Evolutionary conservation across 1,140 invertebrate species (phyloP).

Genomic region (Zaprionus vittiger): DNA sequence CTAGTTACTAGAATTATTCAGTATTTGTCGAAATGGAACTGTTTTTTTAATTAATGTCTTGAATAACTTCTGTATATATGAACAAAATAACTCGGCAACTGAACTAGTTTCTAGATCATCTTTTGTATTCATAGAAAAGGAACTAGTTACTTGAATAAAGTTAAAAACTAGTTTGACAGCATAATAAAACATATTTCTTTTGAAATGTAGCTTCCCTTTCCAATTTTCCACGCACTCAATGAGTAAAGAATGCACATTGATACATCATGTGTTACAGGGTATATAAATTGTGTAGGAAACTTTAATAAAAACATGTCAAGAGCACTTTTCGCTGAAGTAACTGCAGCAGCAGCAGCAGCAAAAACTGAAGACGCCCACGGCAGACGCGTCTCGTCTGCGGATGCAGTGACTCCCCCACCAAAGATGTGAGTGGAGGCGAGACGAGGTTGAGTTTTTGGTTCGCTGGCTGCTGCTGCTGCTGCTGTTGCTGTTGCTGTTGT

Average conservation of each 20-base stretch:
- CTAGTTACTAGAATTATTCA: no score
- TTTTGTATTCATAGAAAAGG: no score
- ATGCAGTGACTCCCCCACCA: conserved; percentile 7
- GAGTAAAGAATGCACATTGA: neutral
- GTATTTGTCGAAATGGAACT: no score
- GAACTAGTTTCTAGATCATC: no score
- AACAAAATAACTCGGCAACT: no score
- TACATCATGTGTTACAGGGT: neutral
- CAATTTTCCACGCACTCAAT: no score
- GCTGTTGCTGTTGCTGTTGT: conserved; percentile 50
- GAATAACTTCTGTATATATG: no score
- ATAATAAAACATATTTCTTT: neutral
- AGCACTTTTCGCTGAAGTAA: conserved; percentile 63
- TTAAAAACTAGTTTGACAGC: neutral
- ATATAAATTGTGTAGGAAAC: conserved; percentile 49
- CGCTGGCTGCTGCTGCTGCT: conserved; percentile 33
- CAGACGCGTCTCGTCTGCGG: neutral
- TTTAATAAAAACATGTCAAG: conserved; percentile 81
- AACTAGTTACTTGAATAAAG: neutral
- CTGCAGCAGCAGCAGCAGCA: conserved; percentile 28
- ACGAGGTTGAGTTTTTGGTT: neutral
- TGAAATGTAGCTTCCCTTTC: no score
- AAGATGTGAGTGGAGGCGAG: neutral
- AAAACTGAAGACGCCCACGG: conserved; percentile 35
- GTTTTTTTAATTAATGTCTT: no score